Percentiles rank a stretch among this genome's conserved stretches.
These are phyloP conservation scores for Hydrophis major DNA, from an alignment of 2,797 vertebrate species.

Conservation along the genomic window DNA sequence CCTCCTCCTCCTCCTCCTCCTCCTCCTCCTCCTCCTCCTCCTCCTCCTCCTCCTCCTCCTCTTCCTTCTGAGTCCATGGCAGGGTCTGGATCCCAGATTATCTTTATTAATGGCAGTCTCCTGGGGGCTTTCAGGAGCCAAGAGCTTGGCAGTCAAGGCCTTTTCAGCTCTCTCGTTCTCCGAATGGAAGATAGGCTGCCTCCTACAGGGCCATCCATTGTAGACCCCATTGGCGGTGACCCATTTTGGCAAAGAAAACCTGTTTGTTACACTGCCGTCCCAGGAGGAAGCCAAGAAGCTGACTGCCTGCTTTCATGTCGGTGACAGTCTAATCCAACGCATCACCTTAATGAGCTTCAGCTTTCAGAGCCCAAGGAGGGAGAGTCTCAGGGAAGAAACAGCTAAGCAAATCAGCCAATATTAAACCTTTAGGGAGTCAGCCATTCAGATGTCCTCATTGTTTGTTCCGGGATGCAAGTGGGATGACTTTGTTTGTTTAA, in stretches of 20 bases:
- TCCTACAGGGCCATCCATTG: slow-evolving; percentile 20
- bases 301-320: slow-evolving; percentile 31
- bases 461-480: not conserved
- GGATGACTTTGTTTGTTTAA: not conserved
- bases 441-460: slow-evolving; percentile 21
- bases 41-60: too few relatives aligned
- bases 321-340: slow-evolving; percentile 35
- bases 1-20: too few relatives aligned
- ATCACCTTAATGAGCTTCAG: slow-evolving; percentile 36
- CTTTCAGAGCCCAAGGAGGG: not conserved
- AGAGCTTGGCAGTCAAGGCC: slow-evolving; percentile 11
- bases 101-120: not conserved
- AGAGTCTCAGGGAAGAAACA: slow-evolving; percentile 6
- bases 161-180: slow-evolving; percentile 20
- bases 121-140: not conserved
- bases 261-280: slow-evolving; percentile 26
- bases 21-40: too few relatives aligned
- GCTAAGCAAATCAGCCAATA: not conserved
- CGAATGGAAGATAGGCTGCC: slow-evolving; percentile 38
- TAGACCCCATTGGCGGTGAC: slow-evolving; percentile 4
- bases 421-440: not conserved
- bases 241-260: slow-evolving; percentile 37
- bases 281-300: slow-evolving; percentile 43
- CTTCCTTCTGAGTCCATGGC: not conserved
- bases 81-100: not conserved